Evolutionary conservation across 2,113 vertebrate species (phyloP).

Genomic region (Macrotus californicus): DNA sequence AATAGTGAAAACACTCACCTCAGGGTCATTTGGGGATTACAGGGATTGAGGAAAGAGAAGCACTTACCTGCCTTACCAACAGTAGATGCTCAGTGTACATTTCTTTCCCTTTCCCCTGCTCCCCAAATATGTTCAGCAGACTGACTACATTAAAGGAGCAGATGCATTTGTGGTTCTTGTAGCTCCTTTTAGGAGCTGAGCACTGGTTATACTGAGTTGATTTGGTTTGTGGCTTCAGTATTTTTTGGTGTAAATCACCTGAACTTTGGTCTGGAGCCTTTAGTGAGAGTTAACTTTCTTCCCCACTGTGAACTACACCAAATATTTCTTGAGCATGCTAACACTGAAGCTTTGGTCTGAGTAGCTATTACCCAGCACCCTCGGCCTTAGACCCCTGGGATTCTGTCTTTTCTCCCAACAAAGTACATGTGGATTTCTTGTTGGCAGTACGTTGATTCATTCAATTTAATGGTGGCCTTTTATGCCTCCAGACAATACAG

Average conservation of each 20-base stretch:
- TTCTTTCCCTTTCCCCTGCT: background rate
- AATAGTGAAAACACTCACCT: background rate
- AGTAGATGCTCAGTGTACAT: background rate
- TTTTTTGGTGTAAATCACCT: background rate
- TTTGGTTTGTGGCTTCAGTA: background rate
- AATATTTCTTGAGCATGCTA: background rate
- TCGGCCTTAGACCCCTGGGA: background rate
- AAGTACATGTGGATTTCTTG: background rate
- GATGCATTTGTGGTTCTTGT: background rate
- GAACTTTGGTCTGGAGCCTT: background rate
- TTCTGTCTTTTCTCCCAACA: background rate
- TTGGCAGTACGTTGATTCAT: background rate
- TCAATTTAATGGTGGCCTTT: background rate
- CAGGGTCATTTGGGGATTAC: background rate
- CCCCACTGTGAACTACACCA: background rate
- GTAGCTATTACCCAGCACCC: background rate
- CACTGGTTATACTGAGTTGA: background rate
- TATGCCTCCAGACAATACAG: background rate
- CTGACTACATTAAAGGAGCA: background rate
- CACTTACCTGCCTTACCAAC: background rate
- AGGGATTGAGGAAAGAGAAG: background rate
- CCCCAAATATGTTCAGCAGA: background rate
- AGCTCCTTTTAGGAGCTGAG: background rate
- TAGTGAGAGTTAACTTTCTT: background rate
- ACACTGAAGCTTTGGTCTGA: background rate